Evolutionary conservation across 2,113 vertebrate genomes (phyloP).

Genomic region (Psammodynastes pulverulentus): DNA sequence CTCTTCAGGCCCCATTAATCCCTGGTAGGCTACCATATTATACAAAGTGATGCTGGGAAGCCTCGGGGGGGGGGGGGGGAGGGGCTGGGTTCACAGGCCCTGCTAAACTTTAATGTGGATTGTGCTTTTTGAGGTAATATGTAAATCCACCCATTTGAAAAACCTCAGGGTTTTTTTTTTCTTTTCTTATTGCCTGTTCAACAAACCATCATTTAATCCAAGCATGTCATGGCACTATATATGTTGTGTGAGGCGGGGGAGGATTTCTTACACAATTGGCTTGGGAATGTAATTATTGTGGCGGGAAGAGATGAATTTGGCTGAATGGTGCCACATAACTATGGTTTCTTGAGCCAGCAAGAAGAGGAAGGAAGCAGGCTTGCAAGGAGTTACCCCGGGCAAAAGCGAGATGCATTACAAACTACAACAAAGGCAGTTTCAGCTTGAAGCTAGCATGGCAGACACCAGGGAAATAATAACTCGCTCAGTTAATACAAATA

Average conservation of each 20-base stretch:
- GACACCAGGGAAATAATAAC: neutral
- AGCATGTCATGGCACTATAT: neutral
- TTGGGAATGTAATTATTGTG: neutral
- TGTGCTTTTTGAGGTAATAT: neutral
- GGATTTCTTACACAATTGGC: neutral
- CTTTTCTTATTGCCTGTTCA: neutral
- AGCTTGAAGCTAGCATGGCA: neutral
- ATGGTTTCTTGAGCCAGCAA: neutral
- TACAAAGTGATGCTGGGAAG: neutral
- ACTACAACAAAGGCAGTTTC: neutral
- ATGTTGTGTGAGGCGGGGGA: rapidly evolving
- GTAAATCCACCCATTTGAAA: neutral
- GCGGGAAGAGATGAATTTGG: neutral
- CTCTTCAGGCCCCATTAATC: neutral
- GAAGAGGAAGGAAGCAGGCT: neutral
- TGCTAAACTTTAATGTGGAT: neutral
- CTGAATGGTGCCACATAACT: neutral
- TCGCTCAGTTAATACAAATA: neutral
- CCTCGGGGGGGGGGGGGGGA: too few species aligned
- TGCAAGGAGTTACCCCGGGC: neutral
- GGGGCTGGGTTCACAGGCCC: neutral
- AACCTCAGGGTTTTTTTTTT: neutral
- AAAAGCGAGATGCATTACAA: neutral
- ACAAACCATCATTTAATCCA: neutral
- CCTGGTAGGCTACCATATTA: neutral